Conservation (phyloP, 2,888 invertebrate genomes). For the Pammene fasciana region DNA sequence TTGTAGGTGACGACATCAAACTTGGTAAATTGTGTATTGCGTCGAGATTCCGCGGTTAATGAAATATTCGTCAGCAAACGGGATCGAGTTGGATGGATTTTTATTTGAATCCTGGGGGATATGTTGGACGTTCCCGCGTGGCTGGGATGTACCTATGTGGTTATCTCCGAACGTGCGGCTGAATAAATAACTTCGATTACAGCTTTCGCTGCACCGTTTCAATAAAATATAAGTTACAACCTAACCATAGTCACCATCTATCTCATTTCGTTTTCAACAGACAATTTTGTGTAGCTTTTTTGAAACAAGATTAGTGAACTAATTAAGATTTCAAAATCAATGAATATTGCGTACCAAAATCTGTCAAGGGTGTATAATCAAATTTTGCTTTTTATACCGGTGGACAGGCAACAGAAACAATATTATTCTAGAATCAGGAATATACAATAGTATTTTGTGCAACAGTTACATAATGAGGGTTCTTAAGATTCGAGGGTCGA, state of each 20-base stretch:
- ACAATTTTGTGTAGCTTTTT: no score
- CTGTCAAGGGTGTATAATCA: no score
- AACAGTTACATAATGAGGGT: no score
- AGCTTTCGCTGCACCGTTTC: conserved; percentile 14
- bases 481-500: no score
- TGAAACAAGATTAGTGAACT: no score
- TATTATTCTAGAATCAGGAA: no score
- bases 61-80: conserved; percentile 36
- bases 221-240: conserved; percentile 9
- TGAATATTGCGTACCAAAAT: no score
- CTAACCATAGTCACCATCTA: background rate
- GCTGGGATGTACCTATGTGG: conserved; percentile 4
- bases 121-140: conserved; percentile 25
- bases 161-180: conserved; percentile 35
- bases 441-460: no score
- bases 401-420: no score
- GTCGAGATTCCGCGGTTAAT: conserved; percentile 19
- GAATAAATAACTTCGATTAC: conserved; percentile 39
- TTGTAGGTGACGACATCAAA: conserved; percentile 33
- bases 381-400: no score
- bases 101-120: conserved; percentile 20
- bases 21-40: conserved; percentile 34
- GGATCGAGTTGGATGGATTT: conserved; percentile 28
- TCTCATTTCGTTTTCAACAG: no score
- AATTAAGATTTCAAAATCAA: no score